Conservation (phyloP, 2,888 invertebrate genomes). For the Hemistola chrysoprasaria region DNA sequence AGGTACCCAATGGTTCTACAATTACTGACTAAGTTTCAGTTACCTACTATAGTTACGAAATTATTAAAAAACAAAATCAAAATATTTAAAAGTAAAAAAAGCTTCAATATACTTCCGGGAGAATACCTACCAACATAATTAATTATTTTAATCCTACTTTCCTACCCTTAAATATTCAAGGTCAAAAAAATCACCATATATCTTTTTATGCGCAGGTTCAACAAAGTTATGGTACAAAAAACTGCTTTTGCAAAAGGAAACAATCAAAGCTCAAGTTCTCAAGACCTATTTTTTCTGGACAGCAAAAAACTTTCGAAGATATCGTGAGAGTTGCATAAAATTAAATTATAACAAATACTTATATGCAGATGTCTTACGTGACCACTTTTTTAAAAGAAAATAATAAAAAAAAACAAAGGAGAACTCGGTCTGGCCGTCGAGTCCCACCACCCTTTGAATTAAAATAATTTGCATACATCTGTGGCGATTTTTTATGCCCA, state of each 20-base stretch:
- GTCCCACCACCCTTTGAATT: constrained; percentile 50
- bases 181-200: too few relatives aligned
- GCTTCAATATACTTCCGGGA: too few relatives aligned
- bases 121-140: too few relatives aligned
- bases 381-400: constrained; percentile 65
- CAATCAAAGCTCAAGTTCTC: constrained; percentile 26
- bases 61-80: too few relatives aligned
- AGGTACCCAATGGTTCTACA: too few relatives aligned
- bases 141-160: too few relatives aligned
- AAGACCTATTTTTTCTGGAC: constrained; percentile 37
- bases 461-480: constrained; percentile 68
- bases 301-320: constrained; percentile 43
- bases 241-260: constrained; percentile 18
- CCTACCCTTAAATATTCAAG: too few relatives aligned
- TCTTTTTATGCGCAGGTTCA: too few relatives aligned
- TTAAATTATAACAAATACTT: constrained; percentile 51
- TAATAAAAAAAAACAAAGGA: constrained; percentile 48
- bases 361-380: constrained; percentile 64
- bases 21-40: too few relatives aligned
- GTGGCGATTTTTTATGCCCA: constrained; percentile 71
- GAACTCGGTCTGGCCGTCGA: constrained; percentile 44
- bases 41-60: too few relatives aligned
- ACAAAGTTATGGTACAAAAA: constrained; percentile 3
- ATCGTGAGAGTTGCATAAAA: constrained; percentile 72
- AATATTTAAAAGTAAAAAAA: too few relatives aligned